phyloP scores from a whole-genome alignment of 2,888 invertebrate species.

The Amblyjoppa fuscipennis region DNA sequence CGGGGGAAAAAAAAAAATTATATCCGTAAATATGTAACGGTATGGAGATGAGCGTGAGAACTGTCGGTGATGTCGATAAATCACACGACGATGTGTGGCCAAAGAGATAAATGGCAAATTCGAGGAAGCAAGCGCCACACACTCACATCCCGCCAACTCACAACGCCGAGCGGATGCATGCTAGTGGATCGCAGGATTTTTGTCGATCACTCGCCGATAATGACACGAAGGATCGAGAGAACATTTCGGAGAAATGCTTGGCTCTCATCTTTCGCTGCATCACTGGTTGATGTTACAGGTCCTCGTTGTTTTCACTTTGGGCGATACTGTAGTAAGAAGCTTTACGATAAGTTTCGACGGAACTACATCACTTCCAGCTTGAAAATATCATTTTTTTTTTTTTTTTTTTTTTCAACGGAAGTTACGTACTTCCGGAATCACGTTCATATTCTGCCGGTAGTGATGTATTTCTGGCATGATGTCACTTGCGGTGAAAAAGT shows the following conservation, averaged over 20 bases:
- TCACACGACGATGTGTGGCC: slow-evolving; percentile 7
- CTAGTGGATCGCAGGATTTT: slow-evolving; percentile 40
- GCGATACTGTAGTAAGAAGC: too few species aligned
- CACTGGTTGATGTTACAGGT: background rate
- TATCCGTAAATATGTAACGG: background rate
- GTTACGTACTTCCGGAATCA: too few species aligned
- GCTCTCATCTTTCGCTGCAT: background rate
- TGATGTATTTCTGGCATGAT: too few species aligned
- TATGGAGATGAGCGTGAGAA: background rate
- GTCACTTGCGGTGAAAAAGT: too few species aligned
- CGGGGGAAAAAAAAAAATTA: background rate
- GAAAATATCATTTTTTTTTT: too few species aligned
- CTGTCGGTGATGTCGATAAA: slow-evolving; percentile 14
- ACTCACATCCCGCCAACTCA: background rate
- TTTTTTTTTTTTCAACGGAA: too few species aligned
- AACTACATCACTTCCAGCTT: too few species aligned
- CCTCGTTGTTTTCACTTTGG: background rate
- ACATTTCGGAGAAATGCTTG: background rate
- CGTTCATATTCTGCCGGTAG: too few species aligned
- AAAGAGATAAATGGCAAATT: slow-evolving; percentile 28
- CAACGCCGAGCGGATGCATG: background rate
- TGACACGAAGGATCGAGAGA: slow-evolving; percentile 13
- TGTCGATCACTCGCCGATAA: slow-evolving; percentile 34
- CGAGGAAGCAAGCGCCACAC: background rate
- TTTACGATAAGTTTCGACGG: too few species aligned